Conservation (phyloP, 2,113 vertebrate species). For the Toxotes chatareus region DNA sequence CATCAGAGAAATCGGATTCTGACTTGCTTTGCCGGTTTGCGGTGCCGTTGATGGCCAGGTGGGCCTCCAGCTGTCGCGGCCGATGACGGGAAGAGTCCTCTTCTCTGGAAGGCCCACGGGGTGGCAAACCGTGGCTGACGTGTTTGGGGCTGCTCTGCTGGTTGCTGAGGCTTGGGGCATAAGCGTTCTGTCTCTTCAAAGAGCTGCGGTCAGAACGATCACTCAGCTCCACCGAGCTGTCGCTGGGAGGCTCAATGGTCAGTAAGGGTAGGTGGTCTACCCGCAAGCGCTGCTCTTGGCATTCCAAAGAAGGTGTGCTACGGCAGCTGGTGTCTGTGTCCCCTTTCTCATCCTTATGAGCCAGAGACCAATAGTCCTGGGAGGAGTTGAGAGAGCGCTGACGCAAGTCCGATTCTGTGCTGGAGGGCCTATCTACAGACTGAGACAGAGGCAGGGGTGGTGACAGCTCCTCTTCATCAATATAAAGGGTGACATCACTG, state of each 20-base stretch:
- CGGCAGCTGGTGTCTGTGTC: conserved; percentile 94
- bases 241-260: conserved; percentile 95
- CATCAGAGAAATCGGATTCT: conserved; percentile 96
- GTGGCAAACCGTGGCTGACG: conserved; percentile 84
- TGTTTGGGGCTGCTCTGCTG: conserved; percentile 93
- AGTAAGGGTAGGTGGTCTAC: conserved; percentile 92
- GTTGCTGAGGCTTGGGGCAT: conserved; percentile 86
- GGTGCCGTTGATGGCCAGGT: conserved; percentile 94
- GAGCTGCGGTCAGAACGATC: conserved; percentile 94
- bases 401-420: conserved; percentile 90
- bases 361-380: conserved; percentile 95
- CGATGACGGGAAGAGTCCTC: conserved; percentile 88
- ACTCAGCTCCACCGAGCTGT: conserved; percentile 95
- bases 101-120: conserved; percentile 88
- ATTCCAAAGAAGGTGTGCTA: conserved; percentile 93
- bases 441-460: conserved; percentile 91
- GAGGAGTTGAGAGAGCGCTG: conserved; percentile 87
- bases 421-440: conserved; percentile 88
- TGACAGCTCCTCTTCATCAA: conserved; percentile 96
- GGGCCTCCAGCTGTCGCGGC: conserved; percentile 89
- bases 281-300: conserved; percentile 90
- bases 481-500: conserved; percentile 96
- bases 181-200: conserved; percentile 89
- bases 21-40: conserved; percentile 96
- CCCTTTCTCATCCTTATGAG: conserved; percentile 91